These are phyloP conservation scores for Camelus bactrianus DNA, from an alignment of 2,113 vertebrate genomes.

Conservation along the genomic window DNA sequence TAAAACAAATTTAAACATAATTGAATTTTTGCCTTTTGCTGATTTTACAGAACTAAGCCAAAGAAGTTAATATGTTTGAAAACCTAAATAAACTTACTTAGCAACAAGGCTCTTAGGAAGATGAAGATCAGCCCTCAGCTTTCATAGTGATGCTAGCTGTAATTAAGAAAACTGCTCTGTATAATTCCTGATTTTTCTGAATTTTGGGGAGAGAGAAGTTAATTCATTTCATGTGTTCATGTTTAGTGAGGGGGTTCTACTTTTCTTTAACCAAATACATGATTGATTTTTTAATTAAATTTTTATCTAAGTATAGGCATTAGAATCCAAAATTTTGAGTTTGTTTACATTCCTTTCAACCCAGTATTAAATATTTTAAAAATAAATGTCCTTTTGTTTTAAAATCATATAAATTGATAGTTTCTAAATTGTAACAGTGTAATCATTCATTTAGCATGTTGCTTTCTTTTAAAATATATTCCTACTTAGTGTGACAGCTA, in stretches of 20 bases:
- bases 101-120: background rate
- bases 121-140: background rate
- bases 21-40: conserved; percentile 46
- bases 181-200: conserved; percentile 13
- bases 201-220: conserved; percentile 27
- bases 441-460: conserved; percentile 20
- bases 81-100: conserved; percentile 38
- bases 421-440: conserved; percentile 22
- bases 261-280: conserved; percentile 26
- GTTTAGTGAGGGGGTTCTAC: conserved; percentile 3
- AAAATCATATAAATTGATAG: background rate
- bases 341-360: conserved; percentile 44
- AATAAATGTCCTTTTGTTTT: background rate
- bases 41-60: conserved; percentile 41
- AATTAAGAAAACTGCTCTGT: background rate
- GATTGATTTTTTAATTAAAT: conserved; percentile 4
- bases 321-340: conserved; percentile 33
- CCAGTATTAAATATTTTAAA: conserved; percentile 53
- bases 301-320: background rate
- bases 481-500: conserved; percentile 6
- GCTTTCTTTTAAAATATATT: conserved; percentile 56
- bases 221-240: conserved; percentile 32
- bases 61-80: conserved; percentile 34
- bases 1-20: conserved; percentile 20
- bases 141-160: background rate